Base-by-base conservation (phyloP, 2,113 vertebrate genomes). In the Anseranas semipalmata region DNA sequence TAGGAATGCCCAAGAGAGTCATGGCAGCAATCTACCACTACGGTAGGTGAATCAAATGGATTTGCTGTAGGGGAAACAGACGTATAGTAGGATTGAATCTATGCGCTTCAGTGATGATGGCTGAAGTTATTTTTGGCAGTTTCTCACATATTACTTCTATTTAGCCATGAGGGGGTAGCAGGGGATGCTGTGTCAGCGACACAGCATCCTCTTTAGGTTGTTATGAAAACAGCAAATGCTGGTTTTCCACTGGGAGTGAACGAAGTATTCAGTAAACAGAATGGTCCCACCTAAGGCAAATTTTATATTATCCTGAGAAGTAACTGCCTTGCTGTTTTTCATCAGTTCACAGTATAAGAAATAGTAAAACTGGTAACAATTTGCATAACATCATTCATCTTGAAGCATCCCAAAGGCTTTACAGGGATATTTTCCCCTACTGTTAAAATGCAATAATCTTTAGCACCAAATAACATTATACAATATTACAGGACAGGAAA, bases 241-340 rank as follows among this genome's bases (percentile, higher is more conserved):
- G 94, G 58, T 86, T 98, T 97, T 97, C 96, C 86, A 90, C 96
- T 78, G 95, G 95, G 97, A 95, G 71, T 53, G 87, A 95, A 96
- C 87, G 79, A 76, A 90, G 41, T n/a, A 37, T 50, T 92, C 74
- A 59, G 74, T 14, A 72, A 96, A 66, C 35, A 83, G 73, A 91
- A 73, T 33, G 43, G 50, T 73, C 62, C 68, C 52, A 77, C 85
- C 81, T 83, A 60, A 58, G 82, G 66, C 85, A 82, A 79, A 43
- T 56, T 68, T 28, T 83, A 10, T 56, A 30, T 53, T 71, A 32
- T 53, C 65, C 27, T 79, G 74, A 87, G 82, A 67, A 62, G 58
- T 68, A 82, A 85, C n/a, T 76, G 32, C 39, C 77, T 71, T 48
- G 15, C 65, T 87, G 53, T 25, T 63, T 56, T 75, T 62, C 67